Evolutionary conservation across 2,113 vertebrate genomes (phyloP).

Genomic region (Megaptera novaeangliae): DNA sequence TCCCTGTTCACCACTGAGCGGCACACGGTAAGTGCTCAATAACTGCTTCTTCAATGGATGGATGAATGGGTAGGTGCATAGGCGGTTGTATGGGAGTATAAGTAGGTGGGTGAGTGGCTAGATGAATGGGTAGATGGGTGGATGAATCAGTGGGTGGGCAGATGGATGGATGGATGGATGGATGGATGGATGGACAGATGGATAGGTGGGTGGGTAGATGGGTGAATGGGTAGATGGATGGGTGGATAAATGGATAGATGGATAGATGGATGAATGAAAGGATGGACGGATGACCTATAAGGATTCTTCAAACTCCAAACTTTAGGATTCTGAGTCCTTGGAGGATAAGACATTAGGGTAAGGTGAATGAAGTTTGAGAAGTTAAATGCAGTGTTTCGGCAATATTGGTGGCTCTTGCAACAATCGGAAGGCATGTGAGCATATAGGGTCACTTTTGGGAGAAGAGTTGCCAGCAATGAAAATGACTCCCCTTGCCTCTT

Average conservation of each 20-base stretch:
- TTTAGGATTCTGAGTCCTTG: background rate
- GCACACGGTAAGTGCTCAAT: background rate
- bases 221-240: rapidly evolving
- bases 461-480: background rate
- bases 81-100: rapidly evolving
- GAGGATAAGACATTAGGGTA: background rate
- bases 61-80: background rate
- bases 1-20: background rate
- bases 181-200: too few relatives aligned
- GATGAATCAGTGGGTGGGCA: too few relatives aligned
- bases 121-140: rapidly evolving
- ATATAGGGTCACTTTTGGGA: background rate
- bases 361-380: background rate
- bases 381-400: background rate
- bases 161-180: rapidly evolving
- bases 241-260: rapidly evolving
- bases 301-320: background rate
- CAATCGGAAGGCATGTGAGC: background rate
- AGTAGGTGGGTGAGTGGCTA: background rate
- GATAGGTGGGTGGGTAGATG: rapidly evolving
- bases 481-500: background rate
- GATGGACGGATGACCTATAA: background rate
- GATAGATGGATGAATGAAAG: background rate
- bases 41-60: background rate
- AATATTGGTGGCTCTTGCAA: background rate